Conservation (phyloP, 2,888 invertebrate genomes). For the Phyllotreta cruciferae region DNA sequence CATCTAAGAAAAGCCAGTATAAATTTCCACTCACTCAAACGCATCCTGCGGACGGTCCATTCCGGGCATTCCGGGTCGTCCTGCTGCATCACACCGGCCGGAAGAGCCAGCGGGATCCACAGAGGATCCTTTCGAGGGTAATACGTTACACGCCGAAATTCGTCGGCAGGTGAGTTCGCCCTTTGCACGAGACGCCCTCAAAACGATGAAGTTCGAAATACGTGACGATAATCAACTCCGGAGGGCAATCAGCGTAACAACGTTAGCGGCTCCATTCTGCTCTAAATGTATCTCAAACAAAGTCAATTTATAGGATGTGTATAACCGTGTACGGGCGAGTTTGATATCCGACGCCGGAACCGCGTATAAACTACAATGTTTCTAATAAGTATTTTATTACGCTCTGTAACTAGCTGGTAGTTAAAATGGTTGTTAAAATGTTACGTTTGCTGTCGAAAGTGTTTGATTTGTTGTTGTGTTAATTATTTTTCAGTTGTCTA, state of each 20-base stretch:
- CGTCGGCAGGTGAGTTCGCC: conserved; percentile 13
- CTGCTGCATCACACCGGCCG: too few species aligned
- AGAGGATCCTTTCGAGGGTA: too few species aligned
- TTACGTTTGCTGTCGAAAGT: too few species aligned
- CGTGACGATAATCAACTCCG: conserved; percentile 23
- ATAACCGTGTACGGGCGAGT: neutral
- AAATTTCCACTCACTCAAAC: too few species aligned
- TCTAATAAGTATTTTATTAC: neutral
- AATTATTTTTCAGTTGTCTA: neutral
- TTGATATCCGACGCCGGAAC: neutral
- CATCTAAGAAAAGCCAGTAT: too few species aligned
- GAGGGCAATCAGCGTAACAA: conserved; percentile 22
- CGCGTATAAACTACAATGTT: conserved; percentile 12
- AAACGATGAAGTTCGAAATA: conserved; percentile 13
- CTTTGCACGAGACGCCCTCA: conserved; percentile 1
- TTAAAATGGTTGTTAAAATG: neutral
- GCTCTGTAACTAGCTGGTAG: conserved; percentile 2
- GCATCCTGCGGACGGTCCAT: too few species aligned
- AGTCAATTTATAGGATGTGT: conserved; percentile 3
- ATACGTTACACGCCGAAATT: conserved; percentile 6
- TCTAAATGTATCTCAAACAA: conserved; percentile 18
- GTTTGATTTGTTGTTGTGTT: too few species aligned
- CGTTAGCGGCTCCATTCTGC: conserved; percentile 21
- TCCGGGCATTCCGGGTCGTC: too few species aligned
- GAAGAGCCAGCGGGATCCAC: neutral